Percentiles rank a stretch among this genome's conserved stretches.
Evolutionary conservation across 2,113 vertebrate genomes (phyloP).

Genomic region (Neotoma lepida): DNA sequence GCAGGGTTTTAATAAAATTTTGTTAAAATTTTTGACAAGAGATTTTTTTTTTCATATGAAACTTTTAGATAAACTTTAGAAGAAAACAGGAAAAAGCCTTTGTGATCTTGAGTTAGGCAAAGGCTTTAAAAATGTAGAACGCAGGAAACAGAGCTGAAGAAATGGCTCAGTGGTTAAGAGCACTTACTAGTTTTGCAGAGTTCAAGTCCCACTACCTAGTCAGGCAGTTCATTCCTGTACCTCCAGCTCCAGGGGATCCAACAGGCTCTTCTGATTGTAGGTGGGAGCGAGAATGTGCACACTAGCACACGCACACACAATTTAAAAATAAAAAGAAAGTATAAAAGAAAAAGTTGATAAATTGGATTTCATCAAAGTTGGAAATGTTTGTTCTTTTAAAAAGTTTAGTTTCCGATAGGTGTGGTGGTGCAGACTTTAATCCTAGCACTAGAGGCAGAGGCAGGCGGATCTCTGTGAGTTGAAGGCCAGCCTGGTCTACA

Average conservation of each 20-base stretch:
- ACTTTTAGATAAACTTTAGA: conserved; percentile 55
- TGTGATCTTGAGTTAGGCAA: conserved; percentile 25
- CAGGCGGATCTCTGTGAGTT: neutral
- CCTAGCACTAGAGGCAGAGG: neutral
- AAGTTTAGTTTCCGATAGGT: neutral
- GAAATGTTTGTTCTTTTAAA: neutral
- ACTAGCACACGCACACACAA: neutral
- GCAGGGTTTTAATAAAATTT: neutral
- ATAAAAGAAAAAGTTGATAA: neutral
- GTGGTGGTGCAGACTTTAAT: neutral
- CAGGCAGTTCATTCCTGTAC: neutral
- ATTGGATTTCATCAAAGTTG: neutral
- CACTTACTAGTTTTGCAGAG: neutral
- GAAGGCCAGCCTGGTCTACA: neutral
- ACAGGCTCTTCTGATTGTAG: neutral
- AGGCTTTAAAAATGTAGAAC: neutral
- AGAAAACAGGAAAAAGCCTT: conserved; percentile 46
- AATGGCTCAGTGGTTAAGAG: neutral
- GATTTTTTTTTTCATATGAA: conserved; percentile 45
- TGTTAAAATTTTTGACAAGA: conserved; percentile 41
- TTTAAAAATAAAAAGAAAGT: neutral
- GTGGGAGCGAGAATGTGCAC: neutral
- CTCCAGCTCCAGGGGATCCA: neutral
- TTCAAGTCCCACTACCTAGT: neutral
- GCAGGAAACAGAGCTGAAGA: neutral